Conservation (phyloP, 23 tunicate genomes). For the Ascidia mentula region DNA sequence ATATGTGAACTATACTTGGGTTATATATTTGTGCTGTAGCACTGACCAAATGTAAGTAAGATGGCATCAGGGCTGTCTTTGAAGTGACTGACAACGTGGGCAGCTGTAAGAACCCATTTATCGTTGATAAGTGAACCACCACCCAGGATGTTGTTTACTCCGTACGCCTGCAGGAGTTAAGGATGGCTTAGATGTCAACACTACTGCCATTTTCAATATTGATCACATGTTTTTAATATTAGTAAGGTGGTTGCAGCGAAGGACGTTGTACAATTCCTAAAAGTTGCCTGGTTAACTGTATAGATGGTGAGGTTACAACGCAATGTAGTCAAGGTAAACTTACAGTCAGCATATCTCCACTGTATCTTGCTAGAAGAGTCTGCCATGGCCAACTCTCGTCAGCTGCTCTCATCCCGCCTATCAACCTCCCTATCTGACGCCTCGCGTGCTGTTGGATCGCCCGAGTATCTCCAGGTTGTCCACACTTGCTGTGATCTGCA, state of each 20-base stretch:
- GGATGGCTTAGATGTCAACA: no score
- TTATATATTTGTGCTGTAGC: no score
- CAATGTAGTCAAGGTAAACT: no score
- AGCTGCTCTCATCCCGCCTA: conserved; percentile 44
- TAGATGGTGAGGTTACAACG: no score
- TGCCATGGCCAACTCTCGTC: conserved; percentile 83
- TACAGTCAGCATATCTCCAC: background rate
- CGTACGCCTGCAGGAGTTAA: conserved; percentile 16
- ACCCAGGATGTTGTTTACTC: conserved; percentile 8
- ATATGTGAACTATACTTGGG: background rate
- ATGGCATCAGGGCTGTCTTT: conserved; percentile 9
- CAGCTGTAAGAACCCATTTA: conserved; percentile 53
- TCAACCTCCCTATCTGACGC: conserved; percentile 26
- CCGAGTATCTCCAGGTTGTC: conserved; percentile 71
- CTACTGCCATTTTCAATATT: no score
- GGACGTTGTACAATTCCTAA: no score
- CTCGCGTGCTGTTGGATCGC: conserved; percentile 42
- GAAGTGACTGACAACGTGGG: conserved; percentile 18
- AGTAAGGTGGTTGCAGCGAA: no score
- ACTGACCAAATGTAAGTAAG: conserved; percentile 28
- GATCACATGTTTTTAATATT: no score
- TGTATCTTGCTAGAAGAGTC: conserved; percentile 17
- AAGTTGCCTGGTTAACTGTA: no score
- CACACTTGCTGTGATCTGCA: conserved; percentile 60
- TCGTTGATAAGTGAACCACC: conserved; percentile 51